Conservation (phyloP, 2,888 invertebrate genomes). For the Drosophila vallismaia region DNA sequence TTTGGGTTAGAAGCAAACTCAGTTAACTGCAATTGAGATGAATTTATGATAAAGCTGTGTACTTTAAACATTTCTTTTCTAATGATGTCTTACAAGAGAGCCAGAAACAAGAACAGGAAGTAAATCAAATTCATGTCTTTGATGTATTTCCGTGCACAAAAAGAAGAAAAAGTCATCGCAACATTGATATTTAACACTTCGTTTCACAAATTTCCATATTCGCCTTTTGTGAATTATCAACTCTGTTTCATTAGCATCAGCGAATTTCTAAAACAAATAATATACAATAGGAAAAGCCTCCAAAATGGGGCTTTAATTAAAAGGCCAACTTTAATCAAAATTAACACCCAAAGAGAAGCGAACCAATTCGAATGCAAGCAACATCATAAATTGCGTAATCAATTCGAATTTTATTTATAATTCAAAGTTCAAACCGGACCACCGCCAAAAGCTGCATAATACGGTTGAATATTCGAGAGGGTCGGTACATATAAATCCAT, state of each 20-base stretch:
- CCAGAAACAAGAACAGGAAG: constrained; percentile 9
- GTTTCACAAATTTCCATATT: constrained; percentile 63
- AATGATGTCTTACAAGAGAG: background rate
- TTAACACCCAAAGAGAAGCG: constrained; percentile 59
- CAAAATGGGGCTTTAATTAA: constrained; percentile 58
- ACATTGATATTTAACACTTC: constrained; percentile 56
- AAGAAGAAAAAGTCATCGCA: constrained; percentile 3
- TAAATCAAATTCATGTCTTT: constrained; percentile 22
- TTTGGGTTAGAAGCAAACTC: constrained; percentile 20
- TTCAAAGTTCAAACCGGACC: constrained; percentile 64
- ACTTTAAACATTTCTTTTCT: constrained; percentile 4
- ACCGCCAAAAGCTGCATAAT: constrained; percentile 43
- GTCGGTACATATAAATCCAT: background rate
- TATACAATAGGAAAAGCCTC: constrained; percentile 41
- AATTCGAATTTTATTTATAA: constrained; percentile 61
- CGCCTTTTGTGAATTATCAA: constrained; percentile 56
- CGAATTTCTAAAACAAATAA: constrained; percentile 54
- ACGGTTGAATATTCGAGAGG: constrained; percentile 3
- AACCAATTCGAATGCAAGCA: constrained; percentile 48
- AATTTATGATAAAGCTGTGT: constrained; percentile 27
- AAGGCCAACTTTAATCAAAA: constrained; percentile 45
- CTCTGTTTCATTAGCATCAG: constrained; percentile 49
- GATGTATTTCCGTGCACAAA: constrained; percentile 5
- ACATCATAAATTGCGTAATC: constrained; percentile 58
- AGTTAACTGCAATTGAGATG: constrained; percentile 31